Base-by-base conservation (phyloP, 2,113 vertebrate species). In the Chaenocephalus aceratus region DNA sequence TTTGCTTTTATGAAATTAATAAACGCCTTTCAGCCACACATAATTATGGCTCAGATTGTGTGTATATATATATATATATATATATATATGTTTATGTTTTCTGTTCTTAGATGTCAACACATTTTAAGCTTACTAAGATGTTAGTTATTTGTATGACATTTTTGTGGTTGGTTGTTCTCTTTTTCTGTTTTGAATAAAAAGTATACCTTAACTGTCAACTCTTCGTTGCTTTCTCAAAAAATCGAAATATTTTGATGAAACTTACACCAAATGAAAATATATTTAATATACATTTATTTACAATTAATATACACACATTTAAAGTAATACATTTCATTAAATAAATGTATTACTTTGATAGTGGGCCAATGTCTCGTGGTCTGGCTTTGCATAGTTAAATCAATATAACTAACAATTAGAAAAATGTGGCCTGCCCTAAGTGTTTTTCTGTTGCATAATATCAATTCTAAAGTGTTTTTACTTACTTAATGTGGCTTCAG, bases 111-210 rank as follows among this genome's bases (percentile, higher is more conserved):
- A 46, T 1, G 46, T 46, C 7, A 48, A 13, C 13, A 21, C 21
- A 75, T 54, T 6, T 26, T 56, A 14, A 30, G 30, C 30, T 30
- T 30, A 54, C 46, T 9, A n/a, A 45, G n/a, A n/a, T 7, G 6
- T 46, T 3, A 2, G 14, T 59, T 1, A 16, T 15, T 10, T 46
- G 13, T 52, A 15, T 51, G 41, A 2, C 7, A 14, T 23, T 23
- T 23, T 15, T 52, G 10, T 13, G 5, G n/a, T 54, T 54, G 18
- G 11, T 16, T 48, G 41, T 30, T 58, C 44, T 12, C 10, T 30
- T 72, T 36, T 60, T 34, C 44, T 60, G 57, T 72, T 60, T 72
- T 21, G 2, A 72, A 51, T 48, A 36, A 59, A 70, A 45, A 70
- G 12, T 7, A 3, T 53, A 52, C 30, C 5, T 60, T 16, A 60